Evolutionary conservation across 2,113 vertebrate genomes (phyloP).

Genomic region (Bathybates hornii): DNA sequence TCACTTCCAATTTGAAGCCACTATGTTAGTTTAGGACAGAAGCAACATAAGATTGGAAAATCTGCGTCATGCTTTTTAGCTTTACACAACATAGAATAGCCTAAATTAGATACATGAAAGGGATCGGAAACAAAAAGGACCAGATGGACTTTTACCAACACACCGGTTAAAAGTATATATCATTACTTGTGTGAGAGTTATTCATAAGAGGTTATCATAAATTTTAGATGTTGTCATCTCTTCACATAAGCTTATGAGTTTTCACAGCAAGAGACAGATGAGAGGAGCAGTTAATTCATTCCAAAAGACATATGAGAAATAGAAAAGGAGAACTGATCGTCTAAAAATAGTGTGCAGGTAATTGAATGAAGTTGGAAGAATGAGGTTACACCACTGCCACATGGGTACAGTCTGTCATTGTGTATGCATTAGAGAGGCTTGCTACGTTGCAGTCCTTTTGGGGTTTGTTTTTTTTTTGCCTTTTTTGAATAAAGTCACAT

Average conservation of each 20-base stretch:
- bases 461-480: not conserved
- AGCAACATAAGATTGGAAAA: not conserved
- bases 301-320: constrained; percentile 20
- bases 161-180: not conserved
- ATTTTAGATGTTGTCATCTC: not conserved
- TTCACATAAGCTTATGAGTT: constrained; percentile 27
- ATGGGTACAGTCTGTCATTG: not conserved
- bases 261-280: constrained; percentile 11
- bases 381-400: not conserved
- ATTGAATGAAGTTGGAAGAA: constrained; percentile 24
- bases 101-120: not conserved
- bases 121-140: not conserved
- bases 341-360: constrained; percentile 33
- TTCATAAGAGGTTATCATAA: not conserved
- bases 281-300: constrained; percentile 14
- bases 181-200: not conserved
- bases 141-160: not conserved
- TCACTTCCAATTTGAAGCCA: not conserved
- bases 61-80: not conserved
- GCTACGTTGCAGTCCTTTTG: not conserved
- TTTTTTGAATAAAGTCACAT: not conserved
- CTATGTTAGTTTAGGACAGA: not conserved
- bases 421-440: not conserved
- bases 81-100: not conserved
- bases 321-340: constrained; percentile 22